A percentile compares a stretch with the other conserved stretches of the same genome.
Conservation (phyloP, 2,797 vertebrate species). For the Cuniculus paca region DNA sequence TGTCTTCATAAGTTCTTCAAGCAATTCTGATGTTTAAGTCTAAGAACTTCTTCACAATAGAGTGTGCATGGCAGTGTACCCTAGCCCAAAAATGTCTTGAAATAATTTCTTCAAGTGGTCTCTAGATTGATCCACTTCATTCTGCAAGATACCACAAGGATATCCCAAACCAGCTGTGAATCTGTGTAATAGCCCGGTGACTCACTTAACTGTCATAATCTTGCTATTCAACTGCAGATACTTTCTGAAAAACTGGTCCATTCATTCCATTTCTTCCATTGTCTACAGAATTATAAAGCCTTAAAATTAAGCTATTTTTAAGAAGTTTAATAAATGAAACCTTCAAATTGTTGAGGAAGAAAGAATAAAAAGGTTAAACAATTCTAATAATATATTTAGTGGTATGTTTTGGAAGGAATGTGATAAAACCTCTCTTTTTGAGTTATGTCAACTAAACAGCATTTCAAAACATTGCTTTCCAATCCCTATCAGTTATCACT, state of each 20-base stretch:
- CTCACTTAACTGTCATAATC: background rate
- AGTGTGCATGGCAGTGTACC: background rate
- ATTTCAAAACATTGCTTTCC: background rate
- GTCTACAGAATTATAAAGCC: background rate
- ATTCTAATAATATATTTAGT: background rate
- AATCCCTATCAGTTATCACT: background rate
- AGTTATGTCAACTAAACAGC: background rate
- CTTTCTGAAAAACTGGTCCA: background rate
- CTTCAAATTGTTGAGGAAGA: background rate
- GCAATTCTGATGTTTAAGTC: background rate
- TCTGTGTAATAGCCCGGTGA: background rate
- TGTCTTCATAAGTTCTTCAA: background rate
- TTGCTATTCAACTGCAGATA: background rate
- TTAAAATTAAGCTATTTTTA: background rate
- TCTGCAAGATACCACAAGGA: background rate
- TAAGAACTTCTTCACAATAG: background rate
- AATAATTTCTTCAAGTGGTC: background rate
- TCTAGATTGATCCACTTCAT: conserved; percentile 8
- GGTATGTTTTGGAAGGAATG: background rate
- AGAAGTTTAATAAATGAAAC: background rate
- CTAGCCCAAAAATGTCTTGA: background rate
- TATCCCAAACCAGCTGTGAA: background rate
- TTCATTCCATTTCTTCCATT: background rate
- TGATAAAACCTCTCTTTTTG: background rate
- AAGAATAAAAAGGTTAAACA: background rate